Conservation (phyloP, 2,888 invertebrate genomes). For the Melanostoma scalare region DNA sequence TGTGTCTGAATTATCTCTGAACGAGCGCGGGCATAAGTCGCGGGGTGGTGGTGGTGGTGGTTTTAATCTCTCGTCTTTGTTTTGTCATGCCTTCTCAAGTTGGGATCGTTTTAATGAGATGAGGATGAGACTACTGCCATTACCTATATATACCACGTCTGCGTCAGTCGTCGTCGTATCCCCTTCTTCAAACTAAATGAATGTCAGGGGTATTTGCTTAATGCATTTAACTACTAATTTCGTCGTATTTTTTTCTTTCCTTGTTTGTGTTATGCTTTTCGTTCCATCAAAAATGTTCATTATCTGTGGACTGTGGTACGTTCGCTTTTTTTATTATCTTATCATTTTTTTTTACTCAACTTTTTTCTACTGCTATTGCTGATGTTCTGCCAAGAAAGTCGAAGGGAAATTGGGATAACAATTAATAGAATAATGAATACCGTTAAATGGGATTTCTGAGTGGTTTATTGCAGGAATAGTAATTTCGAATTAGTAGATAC, state of each 20-base stretch:
- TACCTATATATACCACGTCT: background rate
- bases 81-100: slow-evolving; percentile 14
- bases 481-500: slow-evolving; percentile 11
- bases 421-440: slow-evolving; percentile 62
- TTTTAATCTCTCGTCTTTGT: slow-evolving; percentile 26
- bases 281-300: slow-evolving; percentile 21
- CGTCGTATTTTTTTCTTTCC: background rate
- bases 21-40: background rate
- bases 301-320: background rate
- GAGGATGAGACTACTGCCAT: slow-evolving; percentile 15
- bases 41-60: background rate
- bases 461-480: slow-evolving; percentile 42
- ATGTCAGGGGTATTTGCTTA: slow-evolving; percentile 48
- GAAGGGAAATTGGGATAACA: slow-evolving; percentile 63
- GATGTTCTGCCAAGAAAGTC: no score
- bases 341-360: no score
- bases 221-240: slow-evolving; percentile 53
- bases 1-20: slow-evolving; percentile 41
- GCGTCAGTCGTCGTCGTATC: no score
- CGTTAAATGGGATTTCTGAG: slow-evolving; percentile 37
- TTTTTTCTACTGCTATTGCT: no score
- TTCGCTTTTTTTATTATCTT: no score
- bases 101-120: slow-evolving; percentile 54
- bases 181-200: slow-evolving; percentile 13
- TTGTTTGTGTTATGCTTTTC: background rate